These are phyloP conservation scores for Zapus hudsonius DNA, from an alignment of 2,113 vertebrate genomes.

Conservation along the genomic window DNA sequence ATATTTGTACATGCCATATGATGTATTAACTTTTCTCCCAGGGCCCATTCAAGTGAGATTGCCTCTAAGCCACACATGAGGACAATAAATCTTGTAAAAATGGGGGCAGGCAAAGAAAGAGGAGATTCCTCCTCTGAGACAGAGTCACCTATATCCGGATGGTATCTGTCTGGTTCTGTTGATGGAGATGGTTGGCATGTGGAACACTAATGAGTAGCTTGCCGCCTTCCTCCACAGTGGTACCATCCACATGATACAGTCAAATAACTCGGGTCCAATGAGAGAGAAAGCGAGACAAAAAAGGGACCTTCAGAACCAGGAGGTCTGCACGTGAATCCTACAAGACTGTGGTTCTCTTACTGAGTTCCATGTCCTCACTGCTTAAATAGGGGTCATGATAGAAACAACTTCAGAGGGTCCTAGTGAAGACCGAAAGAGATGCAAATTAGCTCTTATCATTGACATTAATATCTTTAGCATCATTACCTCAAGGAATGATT, in stretches of 20 bases:
- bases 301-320: neutral
- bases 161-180: neutral
- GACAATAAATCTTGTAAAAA: slow-evolving; percentile 77
- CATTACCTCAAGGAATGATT: neutral
- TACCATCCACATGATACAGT: too few relatives aligned
- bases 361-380: neutral
- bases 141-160: neutral
- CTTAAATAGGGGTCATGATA: neutral
- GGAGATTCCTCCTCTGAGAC: neutral
- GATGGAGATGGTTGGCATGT: rapidly evolving
- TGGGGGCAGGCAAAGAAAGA: neutral
- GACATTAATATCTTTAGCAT: neutral
- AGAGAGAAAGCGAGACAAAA: neutral
- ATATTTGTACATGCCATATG: slow-evolving; percentile 71
- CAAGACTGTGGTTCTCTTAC: rapidly evolving
- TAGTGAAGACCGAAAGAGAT: neutral
- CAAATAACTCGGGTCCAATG: neutral
- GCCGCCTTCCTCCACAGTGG: neutral
- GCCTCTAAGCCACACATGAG: slow-evolving; percentile 81
- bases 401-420: neutral
- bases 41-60: slow-evolving; percentile 85
- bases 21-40: slow-evolving; percentile 86
- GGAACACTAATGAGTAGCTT: rapidly evolving
- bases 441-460: neutral
- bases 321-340: neutral